These are phyloP conservation scores for Propithecus deckenii DNA, from an alignment of 2,797 vertebrate genomes.

Conservation along the genomic window DNA sequence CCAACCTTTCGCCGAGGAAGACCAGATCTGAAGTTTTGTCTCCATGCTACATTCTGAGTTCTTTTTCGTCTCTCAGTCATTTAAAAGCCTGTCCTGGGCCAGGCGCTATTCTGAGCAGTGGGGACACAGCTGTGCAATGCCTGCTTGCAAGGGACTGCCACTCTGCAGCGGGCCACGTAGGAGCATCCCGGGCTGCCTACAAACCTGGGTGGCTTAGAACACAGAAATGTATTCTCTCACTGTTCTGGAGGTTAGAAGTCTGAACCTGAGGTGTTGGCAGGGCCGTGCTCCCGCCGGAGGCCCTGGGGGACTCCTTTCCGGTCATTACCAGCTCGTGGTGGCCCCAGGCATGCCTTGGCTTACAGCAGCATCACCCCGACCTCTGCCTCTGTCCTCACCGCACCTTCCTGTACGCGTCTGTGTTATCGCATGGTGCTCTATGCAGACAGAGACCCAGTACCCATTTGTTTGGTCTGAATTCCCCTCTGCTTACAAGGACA, in stretches of 20 bases:
- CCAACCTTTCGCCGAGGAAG: not conserved
- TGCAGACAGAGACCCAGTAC: not conserved
- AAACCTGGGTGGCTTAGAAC: not conserved
- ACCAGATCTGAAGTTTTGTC: not conserved
- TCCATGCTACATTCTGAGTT: not conserved
- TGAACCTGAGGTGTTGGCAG: not conserved
- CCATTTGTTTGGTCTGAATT: not conserved
- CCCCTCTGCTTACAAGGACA: not conserved
- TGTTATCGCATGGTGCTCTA: not conserved
- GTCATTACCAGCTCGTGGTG: not conserved
- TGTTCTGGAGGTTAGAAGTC: not conserved
- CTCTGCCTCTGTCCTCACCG: not conserved
- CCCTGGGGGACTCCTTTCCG: not conserved
- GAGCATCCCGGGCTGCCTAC: not conserved
- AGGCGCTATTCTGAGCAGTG: not conserved
- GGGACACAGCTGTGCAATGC: not conserved
- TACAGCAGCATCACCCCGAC: not conserved
- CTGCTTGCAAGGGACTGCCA: not conserved
- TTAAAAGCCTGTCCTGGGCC: not conserved
- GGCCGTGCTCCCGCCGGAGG: rapidly evolving
- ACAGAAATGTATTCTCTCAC: not conserved
- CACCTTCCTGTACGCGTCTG: not conserved
- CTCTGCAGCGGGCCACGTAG: not conserved
- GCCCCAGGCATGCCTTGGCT: not conserved
- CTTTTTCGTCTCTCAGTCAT: not conserved